Evolutionary conservation across 1,140 invertebrate genomes (phyloP).

Genomic region (Drosophila novamexicana): DNA sequence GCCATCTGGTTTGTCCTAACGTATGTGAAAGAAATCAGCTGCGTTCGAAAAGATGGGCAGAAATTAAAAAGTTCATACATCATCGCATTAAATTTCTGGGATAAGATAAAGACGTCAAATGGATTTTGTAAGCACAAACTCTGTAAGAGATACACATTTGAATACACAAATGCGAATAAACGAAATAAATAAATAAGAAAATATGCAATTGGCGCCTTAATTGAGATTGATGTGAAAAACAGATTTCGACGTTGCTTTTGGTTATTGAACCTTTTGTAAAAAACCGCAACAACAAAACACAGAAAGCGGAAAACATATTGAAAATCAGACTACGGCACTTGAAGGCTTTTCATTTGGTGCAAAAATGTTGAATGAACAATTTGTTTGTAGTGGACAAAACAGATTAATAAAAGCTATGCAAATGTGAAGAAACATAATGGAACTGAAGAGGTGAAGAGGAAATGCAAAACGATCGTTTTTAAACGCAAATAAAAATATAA

Average conservation of each 20-base stretch:
- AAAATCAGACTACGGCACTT: constrained; percentile 47
- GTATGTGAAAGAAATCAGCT: constrained; percentile 12
- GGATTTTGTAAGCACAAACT: constrained; percentile 42
- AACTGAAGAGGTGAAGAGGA: neutral
- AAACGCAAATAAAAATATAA: neutral
- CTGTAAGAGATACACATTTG: constrained; percentile 43
- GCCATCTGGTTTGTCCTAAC: constrained; percentile 22
- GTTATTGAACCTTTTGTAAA: constrained; percentile 68
- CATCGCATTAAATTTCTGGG: constrained; percentile 80
- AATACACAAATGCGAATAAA: constrained; percentile 31
- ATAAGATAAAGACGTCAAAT: constrained; percentile 83
- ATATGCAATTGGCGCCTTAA: constrained; percentile 79
- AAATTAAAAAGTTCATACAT: constrained; percentile 82
- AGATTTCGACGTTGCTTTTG: constrained; percentile 60
- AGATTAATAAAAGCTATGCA: neutral
- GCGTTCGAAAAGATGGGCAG: constrained; percentile 18
- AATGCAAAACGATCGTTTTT: neutral
- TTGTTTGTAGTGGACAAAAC: constrained; percentile 12
- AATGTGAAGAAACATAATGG: neutral
- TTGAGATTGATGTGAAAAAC: constrained; percentile 74
- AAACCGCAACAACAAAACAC: constrained; percentile 7
- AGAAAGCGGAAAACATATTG: constrained; percentile 27
- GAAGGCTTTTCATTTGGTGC: constrained; percentile 69
- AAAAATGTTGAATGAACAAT: constrained; percentile 68
- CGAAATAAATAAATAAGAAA: constrained; percentile 67